Conservation (phyloP, 2,888 invertebrate genomes). For the Xestia rhomboidea region DNA sequence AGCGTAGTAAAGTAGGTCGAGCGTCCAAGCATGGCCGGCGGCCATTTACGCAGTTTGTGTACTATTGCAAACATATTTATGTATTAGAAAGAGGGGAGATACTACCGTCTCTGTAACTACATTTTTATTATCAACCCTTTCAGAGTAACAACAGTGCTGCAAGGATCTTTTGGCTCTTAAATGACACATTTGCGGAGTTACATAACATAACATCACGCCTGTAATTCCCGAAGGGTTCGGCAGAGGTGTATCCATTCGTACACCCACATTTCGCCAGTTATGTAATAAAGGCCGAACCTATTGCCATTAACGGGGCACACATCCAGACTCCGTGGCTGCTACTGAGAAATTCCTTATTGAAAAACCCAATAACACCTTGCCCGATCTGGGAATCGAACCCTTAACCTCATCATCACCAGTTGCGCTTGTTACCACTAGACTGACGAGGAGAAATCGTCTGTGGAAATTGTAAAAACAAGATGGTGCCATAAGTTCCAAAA, state of each 20-base stretch:
- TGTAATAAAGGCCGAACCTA: no score
- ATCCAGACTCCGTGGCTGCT: no score
- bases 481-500: background rate
- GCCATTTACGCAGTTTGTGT: slow-evolving; percentile 61
- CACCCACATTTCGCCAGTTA: no score
- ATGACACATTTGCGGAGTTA: background rate
- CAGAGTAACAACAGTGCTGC: background rate
- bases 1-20: slow-evolving; percentile 69
- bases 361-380: no score
- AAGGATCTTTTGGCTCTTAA: background rate
- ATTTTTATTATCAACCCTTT: slow-evolving; percentile 21
- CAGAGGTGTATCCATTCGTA: no score
- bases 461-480: background rate
- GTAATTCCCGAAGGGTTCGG: no score
- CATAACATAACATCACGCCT: no score
- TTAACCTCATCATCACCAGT: no score
- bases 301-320: no score
- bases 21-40: slow-evolving; percentile 62
- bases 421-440: no score
- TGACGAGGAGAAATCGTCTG: background rate
- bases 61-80: slow-evolving; percentile 48
- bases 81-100: slow-evolving; percentile 34
- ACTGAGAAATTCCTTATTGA: no score
- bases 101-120: slow-evolving; percentile 34
- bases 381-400: no score